Evolutionary conservation across 2,888 invertebrate species (phyloP), one percentile per base, ranked within the genome.

Genomic region (Escarpia spicata): DNA sequence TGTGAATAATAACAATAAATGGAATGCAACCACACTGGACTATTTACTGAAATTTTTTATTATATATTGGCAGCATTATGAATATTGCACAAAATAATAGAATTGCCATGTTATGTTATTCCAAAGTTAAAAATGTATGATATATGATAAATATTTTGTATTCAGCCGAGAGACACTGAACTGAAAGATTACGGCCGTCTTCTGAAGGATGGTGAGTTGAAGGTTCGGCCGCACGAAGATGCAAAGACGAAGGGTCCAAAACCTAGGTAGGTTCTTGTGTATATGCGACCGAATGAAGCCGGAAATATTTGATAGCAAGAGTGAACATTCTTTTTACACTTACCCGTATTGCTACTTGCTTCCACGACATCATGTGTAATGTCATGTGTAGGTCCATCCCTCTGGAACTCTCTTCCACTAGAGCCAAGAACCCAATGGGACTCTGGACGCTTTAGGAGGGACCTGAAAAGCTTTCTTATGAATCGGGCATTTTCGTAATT

Each of bases 131-230:
- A 37, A 37, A 37, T 37, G 37, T 37, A 12, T 94, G 93, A 52
- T 26, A 52, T 15, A 52, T 9, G 37, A 52, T 52, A 52, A 2
- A 52, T 52, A 9, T 52, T 75, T n/a, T 26, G 6, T 90, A 52
- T 92, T 89, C 94, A 97, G 96, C 98, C 98, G 92, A 98, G 98
- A 93, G 98, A 98, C 94, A 98, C 98, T 93, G 98, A 98, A 94
- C 97, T 99, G 92, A 98, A 98, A 94, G 98, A 98, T 95, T 99
- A 98, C 96, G 99, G 99, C 0, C 97, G 98, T 90, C 97, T 99
- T 94, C 97, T 99, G 95, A 98, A 98, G 95, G 99, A 99, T 96
- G 99, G 99, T 15, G 99, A 99, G 96, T 97, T 99, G 90, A 98
- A 98, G 97, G 98, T 99, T 43, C 93, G 93, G 91, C 95, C 95